These are phyloP conservation scores for Palythoa heliodiscus DNA, from an alignment of 92 coral and sea anemone genomes.

Conservation along the genomic window DNA sequence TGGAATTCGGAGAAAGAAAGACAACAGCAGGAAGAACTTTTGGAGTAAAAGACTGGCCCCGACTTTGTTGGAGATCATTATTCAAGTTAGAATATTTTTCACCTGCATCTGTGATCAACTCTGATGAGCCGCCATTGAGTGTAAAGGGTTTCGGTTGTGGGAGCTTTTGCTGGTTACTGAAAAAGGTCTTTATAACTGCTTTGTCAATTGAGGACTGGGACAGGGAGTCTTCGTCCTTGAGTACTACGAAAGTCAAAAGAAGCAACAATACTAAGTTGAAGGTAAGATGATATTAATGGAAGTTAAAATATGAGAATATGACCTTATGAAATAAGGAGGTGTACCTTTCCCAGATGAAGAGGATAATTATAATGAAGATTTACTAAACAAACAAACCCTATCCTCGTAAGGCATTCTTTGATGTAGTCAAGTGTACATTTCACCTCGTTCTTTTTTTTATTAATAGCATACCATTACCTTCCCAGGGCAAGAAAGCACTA, in stretches of 20 bases:
- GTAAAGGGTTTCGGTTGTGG: slow-evolving; percentile 17
- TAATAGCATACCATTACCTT: no score
- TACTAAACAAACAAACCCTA: no score
- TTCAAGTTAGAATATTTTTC: slow-evolving; percentile 9
- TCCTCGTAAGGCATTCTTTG: no score
- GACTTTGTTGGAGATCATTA: slow-evolving; percentile 11
- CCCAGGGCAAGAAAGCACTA: no score
- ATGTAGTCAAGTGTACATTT: no score
- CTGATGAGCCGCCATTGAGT: not conserved
- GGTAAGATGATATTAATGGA: not conserved
- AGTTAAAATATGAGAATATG: not conserved
- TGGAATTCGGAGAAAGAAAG: slow-evolving; percentile 15
- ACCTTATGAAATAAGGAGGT: not conserved
- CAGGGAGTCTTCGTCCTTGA: not conserved
- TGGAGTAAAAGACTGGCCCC: slow-evolving; percentile 22
- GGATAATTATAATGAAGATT: no score
- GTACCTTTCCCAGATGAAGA: no score
- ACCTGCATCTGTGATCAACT: slow-evolving; percentile 10
- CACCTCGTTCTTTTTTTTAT: no score
- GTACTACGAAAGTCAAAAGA: not conserved
- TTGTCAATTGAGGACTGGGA: slow-evolving; percentile 37
- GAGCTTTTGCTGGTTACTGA: slow-evolving; percentile 11
- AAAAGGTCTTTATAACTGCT: slow-evolving; percentile 41
- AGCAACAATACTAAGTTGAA: not conserved
- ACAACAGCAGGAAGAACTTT: slow-evolving; percentile 23